These are phyloP conservation scores for Leptodactylus fallax DNA, from an alignment of 2,797 vertebrate genomes.

Conservation along the genomic window DNA sequence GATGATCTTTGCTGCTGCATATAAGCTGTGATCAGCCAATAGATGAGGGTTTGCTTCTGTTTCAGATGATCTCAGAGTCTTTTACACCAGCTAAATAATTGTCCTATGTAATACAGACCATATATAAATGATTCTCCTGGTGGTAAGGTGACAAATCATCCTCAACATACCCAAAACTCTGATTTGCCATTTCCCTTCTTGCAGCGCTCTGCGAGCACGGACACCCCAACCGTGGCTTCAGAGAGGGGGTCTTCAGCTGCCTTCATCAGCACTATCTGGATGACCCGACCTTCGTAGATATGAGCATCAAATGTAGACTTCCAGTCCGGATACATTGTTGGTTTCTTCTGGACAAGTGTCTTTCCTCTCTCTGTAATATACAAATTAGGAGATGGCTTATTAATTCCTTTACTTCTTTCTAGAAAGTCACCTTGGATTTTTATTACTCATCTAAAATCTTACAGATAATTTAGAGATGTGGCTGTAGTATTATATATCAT, in stretches of 20 bases:
- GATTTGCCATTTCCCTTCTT: constrained; percentile 84
- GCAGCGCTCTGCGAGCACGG: constrained; percentile 88
- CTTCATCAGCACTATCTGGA: constrained; percentile 93
- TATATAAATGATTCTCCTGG: not conserved
- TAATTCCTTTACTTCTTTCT: no score
- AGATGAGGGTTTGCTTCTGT: no score
- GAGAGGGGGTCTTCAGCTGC: constrained; percentile 86
- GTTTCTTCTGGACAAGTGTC: constrained; percentile 92
- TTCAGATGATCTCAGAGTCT: no score
- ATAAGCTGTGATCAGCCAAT: no score
- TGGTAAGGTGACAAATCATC: not conserved
- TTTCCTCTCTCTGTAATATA: constrained; percentile 87
- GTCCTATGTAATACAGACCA: not conserved
- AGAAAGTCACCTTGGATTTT: no score
- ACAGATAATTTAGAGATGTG: no score
- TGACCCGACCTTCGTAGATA: constrained; percentile 90
- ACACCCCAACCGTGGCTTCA: constrained; percentile 89
- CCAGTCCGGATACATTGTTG: constrained; percentile 95
- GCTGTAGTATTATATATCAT: no score
- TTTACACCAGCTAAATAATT: not conserved
- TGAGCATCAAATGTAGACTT: constrained; percentile 91
- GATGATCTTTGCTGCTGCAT: no score
- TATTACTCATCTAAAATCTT: no score
- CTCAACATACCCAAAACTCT: constrained; percentile 88
- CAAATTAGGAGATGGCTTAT: no score